Evolutionary conservation across 2,888 invertebrate species (phyloP).

Genomic region (Elgonia sp.): DNA sequence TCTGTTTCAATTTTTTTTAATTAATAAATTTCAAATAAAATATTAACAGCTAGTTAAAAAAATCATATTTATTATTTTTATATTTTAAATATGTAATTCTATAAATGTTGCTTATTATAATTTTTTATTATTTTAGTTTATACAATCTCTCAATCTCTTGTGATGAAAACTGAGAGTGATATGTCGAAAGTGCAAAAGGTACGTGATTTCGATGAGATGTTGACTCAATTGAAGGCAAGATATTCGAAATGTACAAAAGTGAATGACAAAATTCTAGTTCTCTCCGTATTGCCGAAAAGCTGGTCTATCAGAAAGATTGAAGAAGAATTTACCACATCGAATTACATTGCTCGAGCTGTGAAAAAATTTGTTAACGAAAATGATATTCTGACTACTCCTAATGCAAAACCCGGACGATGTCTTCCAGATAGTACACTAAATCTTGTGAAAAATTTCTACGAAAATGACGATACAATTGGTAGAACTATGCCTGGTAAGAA

Average conservation of each 20-base stretch:
- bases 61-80: too few relatives aligned
- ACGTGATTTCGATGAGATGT: neutral
- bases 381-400: neutral
- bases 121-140: too few relatives aligned
- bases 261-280: neutral
- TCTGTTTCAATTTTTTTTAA: too few relatives aligned
- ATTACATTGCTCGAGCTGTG: neutral
- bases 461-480: neutral
- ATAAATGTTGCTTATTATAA: too few relatives aligned
- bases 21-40: too few relatives aligned
- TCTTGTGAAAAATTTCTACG: conserved; percentile 14
- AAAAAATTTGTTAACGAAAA: neutral
- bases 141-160: too few relatives aligned
- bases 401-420: neutral
- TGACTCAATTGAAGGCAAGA: neutral
- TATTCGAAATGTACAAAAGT: neutral
- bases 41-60: too few relatives aligned
- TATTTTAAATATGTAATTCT: too few relatives aligned
- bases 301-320: conserved; percentile 6
- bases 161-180: too few relatives aligned
- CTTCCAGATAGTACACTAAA: neutral
- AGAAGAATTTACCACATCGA: neutral
- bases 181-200: too few relatives aligned
- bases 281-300: conserved; percentile 1
- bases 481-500: conserved; percentile 6